Conservation (phyloP, 2,113 vertebrate genomes). For the Hemibagrus wyckioides region DNA sequence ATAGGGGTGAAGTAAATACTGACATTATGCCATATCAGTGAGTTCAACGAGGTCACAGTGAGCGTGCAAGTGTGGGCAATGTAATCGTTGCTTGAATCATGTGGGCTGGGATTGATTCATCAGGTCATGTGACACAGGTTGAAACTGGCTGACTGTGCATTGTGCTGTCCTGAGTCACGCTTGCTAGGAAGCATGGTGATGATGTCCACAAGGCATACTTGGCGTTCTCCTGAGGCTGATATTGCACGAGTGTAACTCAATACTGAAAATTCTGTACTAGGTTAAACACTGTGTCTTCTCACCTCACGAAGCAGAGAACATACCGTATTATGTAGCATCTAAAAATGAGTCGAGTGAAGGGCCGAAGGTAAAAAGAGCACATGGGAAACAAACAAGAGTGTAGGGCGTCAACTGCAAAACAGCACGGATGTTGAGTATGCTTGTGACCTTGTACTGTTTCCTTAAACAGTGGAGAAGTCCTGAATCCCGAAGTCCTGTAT, state of each 20-base stretch:
- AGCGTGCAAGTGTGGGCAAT: not conserved
- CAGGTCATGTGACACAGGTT: not conserved
- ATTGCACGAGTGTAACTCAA: not conserved
- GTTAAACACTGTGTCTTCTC: not conserved
- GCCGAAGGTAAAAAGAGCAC: not conserved
- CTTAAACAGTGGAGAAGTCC: not conserved
- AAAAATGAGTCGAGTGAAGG: not conserved
- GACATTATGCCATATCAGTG: not conserved
- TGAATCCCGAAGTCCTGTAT: not conserved
- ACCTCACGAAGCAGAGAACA: not conserved
- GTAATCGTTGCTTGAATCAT: not conserved
- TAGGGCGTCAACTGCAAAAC: not conserved
- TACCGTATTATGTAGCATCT: not conserved
- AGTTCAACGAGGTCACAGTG: not conserved
- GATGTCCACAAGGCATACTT: not conserved
- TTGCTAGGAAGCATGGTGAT: not conserved
- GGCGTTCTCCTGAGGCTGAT: not conserved
- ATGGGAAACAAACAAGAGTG: conserved; percentile 8
- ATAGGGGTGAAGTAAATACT: not conserved
- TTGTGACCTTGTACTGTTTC: conserved; percentile 33
- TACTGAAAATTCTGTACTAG: not conserved
- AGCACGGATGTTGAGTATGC: not conserved
- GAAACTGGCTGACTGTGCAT: conserved; percentile 4
- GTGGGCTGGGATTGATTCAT: conserved; percentile 1
- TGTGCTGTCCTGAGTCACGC: not conserved